Evolutionary conservation across 2,888 invertebrate genomes (phyloP).

Genomic region (Hirtodrosophila cameraria): DNA sequence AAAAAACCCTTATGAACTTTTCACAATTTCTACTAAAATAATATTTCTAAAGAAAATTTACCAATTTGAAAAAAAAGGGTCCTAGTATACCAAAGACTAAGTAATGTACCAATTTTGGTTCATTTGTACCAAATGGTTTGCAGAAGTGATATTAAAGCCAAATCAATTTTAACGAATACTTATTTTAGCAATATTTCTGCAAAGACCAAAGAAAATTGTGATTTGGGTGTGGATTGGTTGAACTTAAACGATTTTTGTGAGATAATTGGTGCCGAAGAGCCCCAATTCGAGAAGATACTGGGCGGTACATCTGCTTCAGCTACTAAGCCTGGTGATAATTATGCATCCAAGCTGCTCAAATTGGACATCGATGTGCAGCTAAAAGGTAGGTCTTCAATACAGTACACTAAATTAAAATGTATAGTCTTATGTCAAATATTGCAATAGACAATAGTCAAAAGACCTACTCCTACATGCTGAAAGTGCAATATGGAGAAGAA

Average conservation of each 20-base stretch:
- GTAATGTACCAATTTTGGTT: too few relatives aligned
- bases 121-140: too few relatives aligned
- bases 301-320: conserved; percentile 19
- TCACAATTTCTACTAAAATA: too few relatives aligned
- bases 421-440: background rate
- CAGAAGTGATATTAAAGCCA: too few relatives aligned
- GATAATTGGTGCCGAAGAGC: conserved; percentile 29
- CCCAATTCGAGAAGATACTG: conserved; percentile 43
- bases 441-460: conserved; percentile 34
- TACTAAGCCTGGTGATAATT: conserved; percentile 69
- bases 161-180: too few relatives aligned
- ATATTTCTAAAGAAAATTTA: too few relatives aligned
- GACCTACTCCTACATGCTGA: conserved; percentile 55
- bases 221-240: conserved; percentile 36
- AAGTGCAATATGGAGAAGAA: background rate
- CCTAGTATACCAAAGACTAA: too few relatives aligned
- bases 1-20: too few relatives aligned
- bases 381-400: conserved; percentile 45
- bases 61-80: too few relatives aligned
- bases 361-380: conserved; percentile 59
- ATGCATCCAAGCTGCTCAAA: conserved; percentile 55
- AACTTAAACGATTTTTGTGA: conserved; percentile 37
- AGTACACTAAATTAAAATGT: background rate
- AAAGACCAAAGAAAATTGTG: background rate
- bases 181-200: background rate